A percentile compares a stretch with the other conserved stretches of the same genome.
Conservation (phyloP, 1,140 invertebrate species). For the Papilio polytes region DNA sequence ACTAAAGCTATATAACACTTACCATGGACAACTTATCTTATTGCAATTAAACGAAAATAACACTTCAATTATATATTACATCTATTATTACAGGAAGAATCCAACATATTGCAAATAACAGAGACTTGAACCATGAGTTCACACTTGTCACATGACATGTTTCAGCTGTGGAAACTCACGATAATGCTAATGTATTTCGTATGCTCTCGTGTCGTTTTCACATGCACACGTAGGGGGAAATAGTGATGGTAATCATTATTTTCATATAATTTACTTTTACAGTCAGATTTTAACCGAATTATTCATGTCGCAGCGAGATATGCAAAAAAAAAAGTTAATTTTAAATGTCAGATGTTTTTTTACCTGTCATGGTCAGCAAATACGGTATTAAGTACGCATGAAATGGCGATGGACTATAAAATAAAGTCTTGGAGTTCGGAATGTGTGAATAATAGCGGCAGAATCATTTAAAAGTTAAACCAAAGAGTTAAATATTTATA, state of each 20-base stretch:
- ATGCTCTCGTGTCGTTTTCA: neutral
- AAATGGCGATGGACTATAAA: conserved; percentile 30
- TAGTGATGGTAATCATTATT: neutral
- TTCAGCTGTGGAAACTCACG: neutral
- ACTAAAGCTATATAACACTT: conserved; percentile 42
- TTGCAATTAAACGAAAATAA: conserved; percentile 37
- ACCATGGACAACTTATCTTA: conserved; percentile 39
- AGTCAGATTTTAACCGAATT: conserved; percentile 4
- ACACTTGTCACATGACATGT: neutral
- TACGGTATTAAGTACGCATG: conserved; percentile 45
- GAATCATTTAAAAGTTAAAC: conserved; percentile 30
- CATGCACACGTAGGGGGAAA: neutral
- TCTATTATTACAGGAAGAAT: conserved; percentile 25
- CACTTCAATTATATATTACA: conserved; percentile 35
- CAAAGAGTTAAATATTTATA: conserved; percentile 30
- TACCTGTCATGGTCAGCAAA: conserved; percentile 1
- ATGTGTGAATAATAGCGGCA: conserved; percentile 43
- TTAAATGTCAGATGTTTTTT: neutral
- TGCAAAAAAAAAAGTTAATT: neutral
- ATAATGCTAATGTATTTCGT: neutral
- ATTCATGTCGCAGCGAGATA: neutral
- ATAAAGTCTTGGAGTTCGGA: conserved; percentile 48
- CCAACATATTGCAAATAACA: conserved; percentile 24
- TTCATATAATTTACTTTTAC: neutral
- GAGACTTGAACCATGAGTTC: neutral